Evolutionary conservation across 2,113 vertebrate genomes (phyloP), one percentile per base, ranked within the genome.

Genomic region (Cyprinodon brontotheroides): DNA sequence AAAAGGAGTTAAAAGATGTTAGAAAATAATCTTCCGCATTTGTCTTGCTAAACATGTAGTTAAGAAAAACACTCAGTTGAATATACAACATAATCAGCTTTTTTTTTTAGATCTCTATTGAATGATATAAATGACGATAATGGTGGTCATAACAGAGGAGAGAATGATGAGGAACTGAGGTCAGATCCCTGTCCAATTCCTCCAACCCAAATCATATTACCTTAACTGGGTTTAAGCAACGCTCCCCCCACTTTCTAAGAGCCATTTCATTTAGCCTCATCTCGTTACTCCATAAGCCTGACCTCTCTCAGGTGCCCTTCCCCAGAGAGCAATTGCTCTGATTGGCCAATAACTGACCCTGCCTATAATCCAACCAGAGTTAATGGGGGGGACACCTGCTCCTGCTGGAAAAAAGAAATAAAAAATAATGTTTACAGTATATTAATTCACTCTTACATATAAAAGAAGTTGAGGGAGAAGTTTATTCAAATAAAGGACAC

Each of bases 371-470:
- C 72, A 79, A 70, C 0, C 39, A 80, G 61, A 74, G 88, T 87
- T 91, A 90, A 90, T 8, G 20, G 75, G 43, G n/a, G 75, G 45
- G 62, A 88, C 89, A 92, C 82, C 89, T 92, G 91, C 89, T 91
- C 84, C 85, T 78, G 70, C 61, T 60, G 61, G 76, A 15, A 74
- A 81, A 29, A 29, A 29, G 29, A 29, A 29, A 29, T 29, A 29
- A 29, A 29, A 29, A 29, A 29, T 29, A 29, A 29, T 29, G 29
- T 2, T 29, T 29, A 29, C 29, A 29, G 29, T 29, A 1, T 29
- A 29, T 1, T 3, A 47, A 60, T 3, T 3, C 0, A 13, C 11
- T 68, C 12, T 10, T 0, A n/a, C 15, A 74, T 29, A 2, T 1
- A 14, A n/a, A 15, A 5, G 15, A 5, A 48, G 5, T 2, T 11